phyloP scores from a whole-genome alignment of 2,797 vertebrate species.

The Benthosema pterotum region DNA sequence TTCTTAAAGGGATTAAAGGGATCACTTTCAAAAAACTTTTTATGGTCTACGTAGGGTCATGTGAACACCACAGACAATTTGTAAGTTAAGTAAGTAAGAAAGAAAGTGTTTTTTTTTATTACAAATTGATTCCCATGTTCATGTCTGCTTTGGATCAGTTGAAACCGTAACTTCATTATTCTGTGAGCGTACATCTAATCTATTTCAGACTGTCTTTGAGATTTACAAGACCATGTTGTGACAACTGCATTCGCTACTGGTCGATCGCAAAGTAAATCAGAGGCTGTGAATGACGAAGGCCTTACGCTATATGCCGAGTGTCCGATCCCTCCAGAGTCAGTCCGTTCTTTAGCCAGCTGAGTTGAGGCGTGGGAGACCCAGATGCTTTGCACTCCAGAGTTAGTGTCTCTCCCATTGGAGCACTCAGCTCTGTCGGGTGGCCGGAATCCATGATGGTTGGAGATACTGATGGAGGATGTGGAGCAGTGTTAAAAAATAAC shows the following conservation, averaged over 20 bases:
- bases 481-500: background rate
- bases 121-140: background rate
- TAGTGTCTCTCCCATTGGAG: conserved; percentile 76
- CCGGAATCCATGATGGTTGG: conserved; percentile 81
- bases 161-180: background rate
- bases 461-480: conserved; percentile 69
- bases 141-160: background rate
- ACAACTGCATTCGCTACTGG: background rate
- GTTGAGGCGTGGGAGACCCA: conserved; percentile 82
- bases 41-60: too few relatives aligned
- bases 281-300: conserved; percentile 27
- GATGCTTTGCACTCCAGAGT: conserved; percentile 83
- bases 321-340: conserved; percentile 70
- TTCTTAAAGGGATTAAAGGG: too few relatives aligned
- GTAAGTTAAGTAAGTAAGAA: too few relatives aligned
- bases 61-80: too few relatives aligned
- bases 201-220: too few relatives aligned
- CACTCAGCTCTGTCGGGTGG: conserved; percentile 78
- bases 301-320: conserved; percentile 75
- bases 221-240: too few relatives aligned
- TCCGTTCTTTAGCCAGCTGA: conserved; percentile 91
- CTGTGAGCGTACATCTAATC: too few relatives aligned
- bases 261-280: background rate
- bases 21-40: too few relatives aligned
- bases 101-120: too few relatives aligned